Percentiles rank a stretch among this genome's conserved stretches.
Conservation (phyloP, 2,113 vertebrate genomes). For the Bubalus kerabau region DNA sequence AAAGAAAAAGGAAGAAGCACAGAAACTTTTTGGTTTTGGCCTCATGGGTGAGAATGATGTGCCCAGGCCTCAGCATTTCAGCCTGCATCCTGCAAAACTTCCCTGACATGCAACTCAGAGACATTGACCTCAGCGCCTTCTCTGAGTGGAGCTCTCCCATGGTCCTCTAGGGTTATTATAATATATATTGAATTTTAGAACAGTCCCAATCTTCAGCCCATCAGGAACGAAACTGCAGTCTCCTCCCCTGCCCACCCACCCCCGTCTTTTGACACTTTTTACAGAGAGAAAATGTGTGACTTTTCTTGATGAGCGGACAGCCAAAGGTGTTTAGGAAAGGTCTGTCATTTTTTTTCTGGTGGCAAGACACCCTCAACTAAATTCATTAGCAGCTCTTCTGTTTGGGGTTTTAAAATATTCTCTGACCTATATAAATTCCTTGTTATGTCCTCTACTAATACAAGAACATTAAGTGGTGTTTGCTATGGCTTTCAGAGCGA, state of each 20-base stretch:
- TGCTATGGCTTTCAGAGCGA: not conserved
- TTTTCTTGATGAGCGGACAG: slow-evolving; percentile 43
- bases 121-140: not conserved
- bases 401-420: slow-evolving; percentile 49
- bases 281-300: slow-evolving; percentile 55
- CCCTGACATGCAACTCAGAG: not conserved
- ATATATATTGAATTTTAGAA: not conserved
- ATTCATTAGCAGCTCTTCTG: slow-evolving; percentile 55
- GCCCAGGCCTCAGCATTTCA: not conserved
- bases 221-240: not conserved
- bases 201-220: not conserved
- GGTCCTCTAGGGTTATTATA: not conserved
- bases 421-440: slow-evolving; percentile 60
- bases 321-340: slow-evolving; percentile 58
- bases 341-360: slow-evolving; percentile 36
- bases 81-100: not conserved
- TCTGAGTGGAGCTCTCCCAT: not conserved
- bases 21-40: not conserved
- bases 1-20: not conserved
- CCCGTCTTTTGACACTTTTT: slow-evolving; percentile 31
- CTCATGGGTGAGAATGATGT: not conserved
- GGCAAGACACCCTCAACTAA: slow-evolving; percentile 46
- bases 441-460: slow-evolving; percentile 15
- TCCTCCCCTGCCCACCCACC: not conserved
- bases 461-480: not conserved